These are phyloP conservation scores for Motacilla tschutschensis DNA, from an alignment of 2,113 vertebrate species.

Conservation along the genomic window DNA sequence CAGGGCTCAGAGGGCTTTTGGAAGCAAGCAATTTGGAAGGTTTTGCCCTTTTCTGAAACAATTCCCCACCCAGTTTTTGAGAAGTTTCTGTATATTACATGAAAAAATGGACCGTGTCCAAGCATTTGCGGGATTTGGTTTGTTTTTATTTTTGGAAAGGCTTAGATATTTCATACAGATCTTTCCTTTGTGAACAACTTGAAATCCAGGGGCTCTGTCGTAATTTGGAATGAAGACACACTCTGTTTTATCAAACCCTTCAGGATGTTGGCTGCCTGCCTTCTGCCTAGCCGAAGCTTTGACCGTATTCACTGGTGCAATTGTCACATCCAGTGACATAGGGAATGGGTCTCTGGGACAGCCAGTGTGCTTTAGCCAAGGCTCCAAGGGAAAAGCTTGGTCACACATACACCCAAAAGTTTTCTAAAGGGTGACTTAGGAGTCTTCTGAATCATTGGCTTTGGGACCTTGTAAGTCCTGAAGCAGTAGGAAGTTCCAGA, in stretches of 20 bases:
- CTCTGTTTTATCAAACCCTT: slow-evolving; percentile 20
- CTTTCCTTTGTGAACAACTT: slow-evolving; percentile 18
- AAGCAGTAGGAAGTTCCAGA: neutral
- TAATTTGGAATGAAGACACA: slow-evolving; percentile 21
- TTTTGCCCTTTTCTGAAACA: slow-evolving; percentile 35
- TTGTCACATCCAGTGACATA: neutral
- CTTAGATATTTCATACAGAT: slow-evolving; percentile 10
- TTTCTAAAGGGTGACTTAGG: neutral
- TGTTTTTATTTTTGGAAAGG: slow-evolving; percentile 7
- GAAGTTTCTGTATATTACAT: slow-evolving; percentile 15
- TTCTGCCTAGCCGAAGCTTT: neutral
- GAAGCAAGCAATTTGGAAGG: slow-evolving; percentile 8
- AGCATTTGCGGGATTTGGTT: neutral
- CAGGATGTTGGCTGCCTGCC: neutral
- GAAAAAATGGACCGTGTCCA: slow-evolving; percentile 10
- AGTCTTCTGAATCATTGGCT: neutral
- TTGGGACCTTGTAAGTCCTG: neutral
- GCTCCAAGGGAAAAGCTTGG: neutral
- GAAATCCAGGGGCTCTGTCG: slow-evolving; percentile 19
- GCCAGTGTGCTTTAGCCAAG: neutral
- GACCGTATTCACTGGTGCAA: neutral
- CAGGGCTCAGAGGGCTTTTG: neutral
- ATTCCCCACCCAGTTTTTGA: slow-evolving; percentile 37
- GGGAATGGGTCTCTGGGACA: neutral
- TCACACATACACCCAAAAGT: accelerated